Conservation (phyloP, 2,888 invertebrate species). For the Agrochola macilenta region DNA sequence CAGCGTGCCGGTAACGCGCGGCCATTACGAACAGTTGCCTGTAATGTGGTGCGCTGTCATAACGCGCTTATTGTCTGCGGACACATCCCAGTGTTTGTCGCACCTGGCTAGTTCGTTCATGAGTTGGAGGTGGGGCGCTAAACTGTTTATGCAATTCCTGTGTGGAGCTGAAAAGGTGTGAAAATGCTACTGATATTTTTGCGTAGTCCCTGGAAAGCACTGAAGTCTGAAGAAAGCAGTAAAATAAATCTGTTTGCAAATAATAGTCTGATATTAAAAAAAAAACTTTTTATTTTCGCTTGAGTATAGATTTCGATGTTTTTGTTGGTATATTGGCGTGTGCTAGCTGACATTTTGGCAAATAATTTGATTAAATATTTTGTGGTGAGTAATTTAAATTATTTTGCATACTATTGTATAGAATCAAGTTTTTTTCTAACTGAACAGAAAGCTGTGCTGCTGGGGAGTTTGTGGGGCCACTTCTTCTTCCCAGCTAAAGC, state of each 20-base stretch:
- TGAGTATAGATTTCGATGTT: no score
- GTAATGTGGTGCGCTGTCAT: conserved; percentile 35
- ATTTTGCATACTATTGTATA: no score
- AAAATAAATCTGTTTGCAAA: not conserved
- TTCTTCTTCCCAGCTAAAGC: no score
- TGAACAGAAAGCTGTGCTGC: no score
- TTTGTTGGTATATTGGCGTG: no score
- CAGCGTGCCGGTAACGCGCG: conserved; percentile 3
- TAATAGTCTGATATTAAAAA: no score
- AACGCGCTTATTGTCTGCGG: conserved; percentile 30
- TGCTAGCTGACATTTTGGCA: no score
- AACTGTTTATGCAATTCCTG: not conserved
- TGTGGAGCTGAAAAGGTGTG: not conserved
- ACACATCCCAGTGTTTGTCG: conserved; percentile 38
- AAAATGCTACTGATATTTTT: not conserved
- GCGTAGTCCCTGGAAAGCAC: not conserved
- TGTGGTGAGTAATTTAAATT: no score
- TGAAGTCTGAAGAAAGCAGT: not conserved
- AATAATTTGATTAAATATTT: no score
- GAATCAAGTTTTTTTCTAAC: no score
- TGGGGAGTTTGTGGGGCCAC: no score
- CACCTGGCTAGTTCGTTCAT: conserved; percentile 45
- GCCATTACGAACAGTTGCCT: conserved; percentile 35
- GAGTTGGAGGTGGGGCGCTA: conserved; percentile 25
- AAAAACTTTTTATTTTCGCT: no score